Evolutionary conservation across 1,140 invertebrate genomes (phyloP).

Genomic region (Micrasema longulum): DNA sequence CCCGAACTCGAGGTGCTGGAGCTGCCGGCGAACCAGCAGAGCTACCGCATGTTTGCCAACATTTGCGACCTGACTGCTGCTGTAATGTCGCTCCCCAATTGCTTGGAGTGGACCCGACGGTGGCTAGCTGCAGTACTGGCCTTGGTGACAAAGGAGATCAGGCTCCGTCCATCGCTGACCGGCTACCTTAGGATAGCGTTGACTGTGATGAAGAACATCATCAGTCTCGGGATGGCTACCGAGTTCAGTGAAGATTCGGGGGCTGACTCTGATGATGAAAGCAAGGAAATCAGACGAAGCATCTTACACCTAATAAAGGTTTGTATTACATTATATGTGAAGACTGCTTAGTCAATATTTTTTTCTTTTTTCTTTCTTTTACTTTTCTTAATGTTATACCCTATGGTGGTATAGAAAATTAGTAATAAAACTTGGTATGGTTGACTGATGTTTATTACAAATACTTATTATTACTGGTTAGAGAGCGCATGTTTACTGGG

Average conservation of each 20-base stretch:
- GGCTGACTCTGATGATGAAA: neutral
- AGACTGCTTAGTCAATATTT: no score
- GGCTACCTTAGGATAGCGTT: constrained; percentile 45
- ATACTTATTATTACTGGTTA: no score
- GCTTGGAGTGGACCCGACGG: neutral
- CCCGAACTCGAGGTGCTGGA: constrained; percentile 12
- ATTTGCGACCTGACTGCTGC: constrained; percentile 42
- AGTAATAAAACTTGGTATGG: no score
- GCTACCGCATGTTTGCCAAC: constrained; percentile 47
- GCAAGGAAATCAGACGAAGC: neutral
- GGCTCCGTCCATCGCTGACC: neutral
- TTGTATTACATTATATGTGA: no score
- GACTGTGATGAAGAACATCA: constrained; percentile 14
- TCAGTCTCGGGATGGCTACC: neutral
- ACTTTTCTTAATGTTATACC: no score
- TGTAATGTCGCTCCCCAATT: constrained; percentile 18
- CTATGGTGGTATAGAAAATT: no score
- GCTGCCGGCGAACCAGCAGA: constrained; percentile 13
- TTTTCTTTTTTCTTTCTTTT: no score
- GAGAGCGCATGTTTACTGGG: no score
- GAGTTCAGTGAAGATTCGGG: neutral
- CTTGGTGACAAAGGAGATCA: neutral
- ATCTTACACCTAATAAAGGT: neutral
- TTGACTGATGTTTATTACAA: no score
- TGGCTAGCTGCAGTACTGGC: neutral